These are phyloP conservation scores for Palythoa caribaeorum DNA, from an alignment of 92 coral and sea anemone species.

Conservation along the genomic window DNA sequence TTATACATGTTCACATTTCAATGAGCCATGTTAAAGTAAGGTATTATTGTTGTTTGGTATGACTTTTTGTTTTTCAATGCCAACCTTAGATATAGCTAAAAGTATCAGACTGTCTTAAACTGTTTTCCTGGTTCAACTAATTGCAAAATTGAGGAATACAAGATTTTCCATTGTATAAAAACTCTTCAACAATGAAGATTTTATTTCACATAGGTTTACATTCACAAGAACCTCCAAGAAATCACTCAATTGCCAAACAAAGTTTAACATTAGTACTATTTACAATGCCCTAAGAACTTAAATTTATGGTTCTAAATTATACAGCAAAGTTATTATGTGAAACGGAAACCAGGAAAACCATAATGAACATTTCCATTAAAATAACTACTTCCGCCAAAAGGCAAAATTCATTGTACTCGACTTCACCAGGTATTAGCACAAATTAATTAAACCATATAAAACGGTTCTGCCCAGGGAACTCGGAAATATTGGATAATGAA, in stretches of 20 bases:
- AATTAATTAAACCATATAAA: background rate
- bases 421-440: background rate
- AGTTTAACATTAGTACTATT: conserved; percentile 5
- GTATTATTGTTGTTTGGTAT: too few relatives aligned
- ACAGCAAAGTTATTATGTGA: background rate
- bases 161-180: background rate
- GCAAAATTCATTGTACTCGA: background rate
- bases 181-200: background rate
- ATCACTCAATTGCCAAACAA: background rate
- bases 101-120: too few relatives aligned
- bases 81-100: too few relatives aligned
- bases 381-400: conserved; percentile 26
- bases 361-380: background rate
- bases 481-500: too few relatives aligned
- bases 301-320: conserved; percentile 5
- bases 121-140: too few relatives aligned
- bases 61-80: too few relatives aligned
- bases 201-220: background rate
- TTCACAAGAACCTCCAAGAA: background rate
- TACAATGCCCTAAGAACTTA: background rate
- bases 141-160: background rate
- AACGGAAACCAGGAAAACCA: background rate
- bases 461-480: too few relatives aligned
- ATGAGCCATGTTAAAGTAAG: too few relatives aligned
- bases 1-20: too few relatives aligned